A percentile compares a stretch with the other conserved stretches of the same genome.
Evolutionary conservation across 1,140 invertebrate genomes (phyloP).

Genomic region (Papilio xuthus): DNA sequence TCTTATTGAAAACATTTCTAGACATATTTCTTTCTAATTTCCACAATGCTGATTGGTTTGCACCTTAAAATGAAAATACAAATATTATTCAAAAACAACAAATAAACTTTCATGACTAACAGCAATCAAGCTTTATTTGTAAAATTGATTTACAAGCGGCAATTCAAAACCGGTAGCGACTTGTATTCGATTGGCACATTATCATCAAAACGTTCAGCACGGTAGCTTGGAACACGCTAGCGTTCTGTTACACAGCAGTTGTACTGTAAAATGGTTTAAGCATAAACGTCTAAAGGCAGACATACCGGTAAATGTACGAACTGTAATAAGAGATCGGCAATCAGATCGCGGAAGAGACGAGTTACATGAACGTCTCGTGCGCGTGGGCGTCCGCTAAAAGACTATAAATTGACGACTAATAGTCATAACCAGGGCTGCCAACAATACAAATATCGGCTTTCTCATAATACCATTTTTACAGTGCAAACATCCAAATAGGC

Average conservation of each 20-base stretch:
- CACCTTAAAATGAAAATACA: background rate
- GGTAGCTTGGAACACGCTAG: background rate
- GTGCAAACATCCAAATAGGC: background rate
- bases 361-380: constrained; percentile 50
- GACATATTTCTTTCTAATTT: background rate
- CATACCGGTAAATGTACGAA: constrained; percentile 28
- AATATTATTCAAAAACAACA: background rate
- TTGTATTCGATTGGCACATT: constrained; percentile 19
- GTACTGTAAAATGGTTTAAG: constrained; percentile 10
- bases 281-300: constrained; percentile 13
- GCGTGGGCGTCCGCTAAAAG: constrained; percentile 47
- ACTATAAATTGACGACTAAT: constrained; percentile 51
- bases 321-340: constrained; percentile 45
- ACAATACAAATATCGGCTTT: background rate
- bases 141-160: constrained; percentile 22
- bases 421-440: constrained; percentile 29
- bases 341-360: constrained; percentile 40
- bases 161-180: constrained; percentile 16
- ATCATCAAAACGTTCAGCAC: constrained; percentile 20
- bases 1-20: background rate
- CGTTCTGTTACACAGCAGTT: constrained; percentile 1
- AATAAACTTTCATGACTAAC: constrained; percentile 19
- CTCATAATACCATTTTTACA: background rate
- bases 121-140: constrained; percentile 25
- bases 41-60: background rate